Evolutionary conservation across 2,113 vertebrate genomes (phyloP).

Genomic region (Grallaria varia): DNA sequence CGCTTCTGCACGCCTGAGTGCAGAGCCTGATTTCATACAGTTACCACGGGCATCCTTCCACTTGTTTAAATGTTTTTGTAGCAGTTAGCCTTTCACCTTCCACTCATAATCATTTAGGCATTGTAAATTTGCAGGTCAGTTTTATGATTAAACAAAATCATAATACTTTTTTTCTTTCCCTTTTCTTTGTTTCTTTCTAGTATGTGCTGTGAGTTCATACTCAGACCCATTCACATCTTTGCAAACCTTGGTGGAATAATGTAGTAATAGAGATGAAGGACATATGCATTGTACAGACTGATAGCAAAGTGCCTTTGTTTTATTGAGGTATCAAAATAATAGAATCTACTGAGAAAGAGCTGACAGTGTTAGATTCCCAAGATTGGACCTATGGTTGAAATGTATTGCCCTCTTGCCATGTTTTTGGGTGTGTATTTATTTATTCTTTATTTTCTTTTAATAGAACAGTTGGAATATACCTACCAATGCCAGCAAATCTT

Average conservation of each 20-base stretch:
- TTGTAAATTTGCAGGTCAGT: not conserved
- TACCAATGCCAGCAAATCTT: not conserved
- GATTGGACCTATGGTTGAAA: not conserved
- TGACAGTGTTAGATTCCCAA: not conserved
- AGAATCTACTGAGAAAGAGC: not conserved
- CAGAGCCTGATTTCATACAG: not conserved
- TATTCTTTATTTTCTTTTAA: not conserved
- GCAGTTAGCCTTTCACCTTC: not conserved
- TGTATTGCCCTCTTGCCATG: not conserved
- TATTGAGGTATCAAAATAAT: not conserved
- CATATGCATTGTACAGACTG: fast-evolving
- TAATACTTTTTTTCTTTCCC: not conserved
- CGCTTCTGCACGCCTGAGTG: fast-evolving
- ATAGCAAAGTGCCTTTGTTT: not conserved
- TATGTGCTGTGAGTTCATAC: not conserved
- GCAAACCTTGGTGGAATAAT: not conserved
- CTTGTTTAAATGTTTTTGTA: fast-evolving
- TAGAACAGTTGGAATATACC: not conserved
- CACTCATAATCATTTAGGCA: not conserved
- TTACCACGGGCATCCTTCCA: no score
- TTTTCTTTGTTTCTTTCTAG: not conserved
- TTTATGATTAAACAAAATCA: not conserved
- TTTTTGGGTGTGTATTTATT: not conserved
- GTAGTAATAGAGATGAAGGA: not conserved
- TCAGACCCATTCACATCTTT: not conserved